Percentiles rank a stretch among this genome's conserved stretches.
These are phyloP conservation scores for Wasmannia auropunctata DNA, from an alignment of 1,140 invertebrate species.

Conservation along the genomic window DNA sequence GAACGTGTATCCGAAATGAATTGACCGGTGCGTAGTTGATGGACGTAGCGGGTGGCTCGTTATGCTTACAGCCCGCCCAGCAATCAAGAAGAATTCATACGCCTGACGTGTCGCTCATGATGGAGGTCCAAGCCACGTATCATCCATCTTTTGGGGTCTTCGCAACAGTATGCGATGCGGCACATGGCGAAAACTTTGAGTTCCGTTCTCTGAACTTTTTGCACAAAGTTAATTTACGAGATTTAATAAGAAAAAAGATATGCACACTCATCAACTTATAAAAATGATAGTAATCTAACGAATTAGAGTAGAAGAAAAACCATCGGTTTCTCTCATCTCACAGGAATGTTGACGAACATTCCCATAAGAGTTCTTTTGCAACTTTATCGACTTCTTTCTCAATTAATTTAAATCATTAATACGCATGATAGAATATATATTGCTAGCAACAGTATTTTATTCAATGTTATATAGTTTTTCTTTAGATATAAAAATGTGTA, in stretches of 20 bases:
- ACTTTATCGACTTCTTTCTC: too few relatives aligned
- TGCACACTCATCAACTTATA: background rate
- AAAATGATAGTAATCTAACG: slow-evolving; percentile 20
- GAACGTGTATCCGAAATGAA: slow-evolving; percentile 78
- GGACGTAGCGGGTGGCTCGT: slow-evolving; percentile 85
- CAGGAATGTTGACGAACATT: background rate
- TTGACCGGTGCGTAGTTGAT: slow-evolving; percentile 83
- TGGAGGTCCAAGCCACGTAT: slow-evolving; percentile 79
- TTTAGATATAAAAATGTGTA: background rate
- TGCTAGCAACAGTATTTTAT: background rate
- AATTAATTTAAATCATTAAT: background rate
- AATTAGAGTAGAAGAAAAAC: slow-evolving; percentile 1
- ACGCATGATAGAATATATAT: background rate
- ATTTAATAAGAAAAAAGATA: background rate
- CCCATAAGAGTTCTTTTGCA: background rate
- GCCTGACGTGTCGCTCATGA: slow-evolving; percentile 84
- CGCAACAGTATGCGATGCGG: slow-evolving; percentile 58
- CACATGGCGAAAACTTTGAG: slow-evolving; percentile 44
- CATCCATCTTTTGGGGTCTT: slow-evolving; percentile 80
- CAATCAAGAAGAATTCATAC: slow-evolving; percentile 84
- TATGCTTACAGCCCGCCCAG: slow-evolving; percentile 77
- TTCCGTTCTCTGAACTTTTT: slow-evolving; percentile 28
- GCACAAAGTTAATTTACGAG: slow-evolving; percentile 9
- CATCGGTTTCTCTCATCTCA: background rate
- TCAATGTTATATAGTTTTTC: background rate